A percentile compares a stretch with the other conserved stretches of the same genome.
phyloP scores from a whole-genome alignment of 2,113 vertebrate genomes.

The Siphamia tubifer region DNA sequence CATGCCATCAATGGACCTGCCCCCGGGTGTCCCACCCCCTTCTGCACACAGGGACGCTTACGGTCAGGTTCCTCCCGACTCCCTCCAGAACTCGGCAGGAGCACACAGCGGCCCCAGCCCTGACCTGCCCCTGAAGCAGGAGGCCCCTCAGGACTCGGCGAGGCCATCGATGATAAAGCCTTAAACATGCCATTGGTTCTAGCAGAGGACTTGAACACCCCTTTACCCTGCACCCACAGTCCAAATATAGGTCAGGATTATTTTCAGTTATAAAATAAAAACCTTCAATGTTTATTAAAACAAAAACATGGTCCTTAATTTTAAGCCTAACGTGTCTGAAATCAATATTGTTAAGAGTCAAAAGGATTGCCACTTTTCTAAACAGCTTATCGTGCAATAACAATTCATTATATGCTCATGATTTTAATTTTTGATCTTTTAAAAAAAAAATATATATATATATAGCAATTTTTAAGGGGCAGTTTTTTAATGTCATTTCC shows the following conservation, averaged over 20 bases:
- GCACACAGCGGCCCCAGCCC: conserved; percentile 22
- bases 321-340: conserved; percentile 52
- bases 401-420: conserved; percentile 66
- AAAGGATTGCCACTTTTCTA: conserved; percentile 57
- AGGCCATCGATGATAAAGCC: conserved; percentile 64
- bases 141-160: conserved; percentile 76
- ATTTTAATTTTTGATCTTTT: conserved; percentile 73
- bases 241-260: conserved; percentile 42
- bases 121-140: conserved; percentile 77
- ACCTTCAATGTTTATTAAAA: conserved; percentile 36
- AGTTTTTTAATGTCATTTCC: conserved; percentile 85
- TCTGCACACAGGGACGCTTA: conserved; percentile 73
- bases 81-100: conserved; percentile 50
- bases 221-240: not conserved
- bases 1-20: conserved; percentile 64
- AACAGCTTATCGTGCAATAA: conserved; percentile 74
- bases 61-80: conserved; percentile 35
- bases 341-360: conserved; percentile 22
- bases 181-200: conserved; percentile 51
- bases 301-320: conserved; percentile 36
- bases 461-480: conserved; percentile 76
- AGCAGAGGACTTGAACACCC: conserved; percentile 27
- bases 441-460: conserved; percentile 29
- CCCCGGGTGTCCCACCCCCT: conserved; percentile 71
- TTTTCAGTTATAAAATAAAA: conserved; percentile 54